Evolutionary conservation across 2,113 vertebrate species (phyloP).

Genomic region (Pterocles gutturalis): DNA sequence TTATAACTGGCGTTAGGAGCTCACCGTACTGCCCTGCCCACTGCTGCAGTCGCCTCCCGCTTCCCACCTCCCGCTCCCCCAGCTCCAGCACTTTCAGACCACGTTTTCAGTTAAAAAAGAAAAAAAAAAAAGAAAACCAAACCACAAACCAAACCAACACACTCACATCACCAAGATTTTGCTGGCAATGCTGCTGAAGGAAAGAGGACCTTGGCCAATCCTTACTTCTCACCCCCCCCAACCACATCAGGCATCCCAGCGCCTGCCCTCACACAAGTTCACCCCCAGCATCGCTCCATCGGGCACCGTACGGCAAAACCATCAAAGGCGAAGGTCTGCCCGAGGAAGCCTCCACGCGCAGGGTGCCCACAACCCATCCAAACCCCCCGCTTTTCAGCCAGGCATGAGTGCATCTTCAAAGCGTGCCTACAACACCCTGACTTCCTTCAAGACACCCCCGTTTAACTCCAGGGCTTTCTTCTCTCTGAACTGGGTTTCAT

Average conservation of each 20-base stretch:
- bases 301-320: background rate
- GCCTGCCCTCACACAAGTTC: background rate
- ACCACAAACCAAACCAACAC: background rate
- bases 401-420: background rate
- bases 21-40: background rate
- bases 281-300: background rate
- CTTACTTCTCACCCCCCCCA: background rate
- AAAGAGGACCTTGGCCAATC: background rate
- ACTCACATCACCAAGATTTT: background rate
- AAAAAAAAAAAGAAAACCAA: no score
- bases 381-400: background rate
- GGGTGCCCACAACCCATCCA: fast-evolving
- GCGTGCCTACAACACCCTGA: background rate
- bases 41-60: background rate
- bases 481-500: background rate
- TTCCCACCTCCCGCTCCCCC: background rate
- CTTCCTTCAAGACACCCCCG: background rate
- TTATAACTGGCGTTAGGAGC: fast-evolving
- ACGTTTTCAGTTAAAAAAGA: background rate
- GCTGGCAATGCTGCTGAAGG: background rate
- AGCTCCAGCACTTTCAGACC: background rate
- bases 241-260: background rate
- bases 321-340: background rate
- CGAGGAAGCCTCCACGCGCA: fast-evolving
- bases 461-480: background rate